These are phyloP conservation scores for Vanessa tameamea DNA, from an alignment of 1,140 invertebrate species.

Conservation along the genomic window DNA sequence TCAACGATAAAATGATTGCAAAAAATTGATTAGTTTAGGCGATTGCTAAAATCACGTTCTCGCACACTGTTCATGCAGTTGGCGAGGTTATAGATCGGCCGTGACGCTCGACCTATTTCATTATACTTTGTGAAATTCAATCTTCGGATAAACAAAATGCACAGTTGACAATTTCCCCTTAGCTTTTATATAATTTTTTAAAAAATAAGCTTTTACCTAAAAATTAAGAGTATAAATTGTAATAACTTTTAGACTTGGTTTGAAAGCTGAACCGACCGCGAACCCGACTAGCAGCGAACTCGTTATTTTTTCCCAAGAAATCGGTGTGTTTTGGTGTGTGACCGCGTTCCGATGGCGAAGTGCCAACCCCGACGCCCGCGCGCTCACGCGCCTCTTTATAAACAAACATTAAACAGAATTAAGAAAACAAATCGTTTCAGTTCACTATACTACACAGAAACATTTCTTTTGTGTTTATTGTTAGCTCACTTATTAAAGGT, in stretches of 20 bases:
- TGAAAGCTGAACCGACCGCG: conserved; percentile 17
- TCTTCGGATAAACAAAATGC: too few species aligned
- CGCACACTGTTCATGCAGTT: too few species aligned
- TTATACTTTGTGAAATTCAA: too few species aligned
- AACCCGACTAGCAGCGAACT: conserved; percentile 25
- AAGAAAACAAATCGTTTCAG: conserved; percentile 26
- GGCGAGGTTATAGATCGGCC: too few species aligned
- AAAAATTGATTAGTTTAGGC: too few species aligned
- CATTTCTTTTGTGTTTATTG: not conserved
- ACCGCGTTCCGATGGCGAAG: conserved; percentile 61
- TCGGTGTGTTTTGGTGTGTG: conserved; percentile 67
- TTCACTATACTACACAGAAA: not conserved
- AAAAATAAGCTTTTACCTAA: too few species aligned
- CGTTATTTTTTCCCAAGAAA: conserved; percentile 67
- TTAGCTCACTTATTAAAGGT: not conserved
- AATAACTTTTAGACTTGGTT: not conserved
- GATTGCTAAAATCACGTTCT: too few species aligned
- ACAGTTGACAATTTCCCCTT: too few species aligned
- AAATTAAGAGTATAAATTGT: not conserved
- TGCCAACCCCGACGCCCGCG: conserved; percentile 51
- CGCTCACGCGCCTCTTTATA: conserved; percentile 36
- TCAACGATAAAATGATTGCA: too few species aligned
- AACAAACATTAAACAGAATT: conserved; percentile 41
- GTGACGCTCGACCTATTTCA: too few species aligned
- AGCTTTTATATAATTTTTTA: too few species aligned